Base-by-base conservation (phyloP, 35 echinoderm and acorn worm species). In the Anneissia japonica region DNA sequence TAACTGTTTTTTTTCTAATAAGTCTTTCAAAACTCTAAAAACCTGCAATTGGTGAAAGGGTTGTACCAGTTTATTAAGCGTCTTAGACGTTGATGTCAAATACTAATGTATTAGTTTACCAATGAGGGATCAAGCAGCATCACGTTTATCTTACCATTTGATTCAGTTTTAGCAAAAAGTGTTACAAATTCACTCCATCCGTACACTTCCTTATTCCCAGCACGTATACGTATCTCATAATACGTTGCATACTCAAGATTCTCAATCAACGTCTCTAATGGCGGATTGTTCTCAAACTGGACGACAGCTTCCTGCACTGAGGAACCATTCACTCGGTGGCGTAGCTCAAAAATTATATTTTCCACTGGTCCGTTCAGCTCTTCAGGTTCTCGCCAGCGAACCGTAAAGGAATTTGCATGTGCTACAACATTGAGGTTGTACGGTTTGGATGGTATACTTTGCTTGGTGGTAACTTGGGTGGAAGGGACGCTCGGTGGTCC, bases 221-320 rank as follows among this genome's bases (percentile, higher is more conserved):
- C 86, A 46, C 91, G 82, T 38, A 93, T 77, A 43, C 87, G 87
- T 19, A 93, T 39, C 31, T 73, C 21, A 76, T 93, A 93, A 35
- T 89, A 79, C 12, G 75, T 74, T 9, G 76, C 77, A 74, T 76
- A 51, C 33, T 40, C 38, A 0, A 93, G 46, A 46, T 79, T 82
- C 0, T 26, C n/a, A 17, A 93, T 1, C 23, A 84, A 17, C 16
- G 83, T 76, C 23, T 30, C 21, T 19, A 84, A 77, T 29, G 84
- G 75, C 34, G 51, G 81, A 26, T 72, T 72, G 32, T 80, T 85
- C 37, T 93, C 51, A 64, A 64, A 64, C 19, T 64, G 51, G 2
- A 64, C 51, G 2, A 64, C 51, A 64, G 51, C 21, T 1, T 64
- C 51, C 19, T 64, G 51, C 7, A 12, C 9, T 23, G 51, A 16